Conservation (phyloP, 2,888 invertebrate species). For the Trissolcus brochymenae region DNA sequence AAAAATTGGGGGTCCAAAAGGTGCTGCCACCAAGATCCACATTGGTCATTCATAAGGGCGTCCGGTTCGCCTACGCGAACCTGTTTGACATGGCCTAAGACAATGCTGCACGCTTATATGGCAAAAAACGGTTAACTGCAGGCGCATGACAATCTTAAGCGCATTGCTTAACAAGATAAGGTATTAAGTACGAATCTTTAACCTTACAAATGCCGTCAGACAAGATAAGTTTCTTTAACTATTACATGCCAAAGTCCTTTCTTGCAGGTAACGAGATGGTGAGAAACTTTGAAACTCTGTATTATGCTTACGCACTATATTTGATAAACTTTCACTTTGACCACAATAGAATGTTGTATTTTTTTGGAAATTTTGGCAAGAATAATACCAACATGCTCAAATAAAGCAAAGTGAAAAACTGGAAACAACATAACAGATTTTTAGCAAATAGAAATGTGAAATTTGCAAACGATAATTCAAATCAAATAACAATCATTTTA, state of each 20-base stretch:
- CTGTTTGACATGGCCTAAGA: constrained; percentile 61
- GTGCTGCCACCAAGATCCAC: constrained; percentile 62
- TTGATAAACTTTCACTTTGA: constrained; percentile 46
- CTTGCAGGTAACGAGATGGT: constrained; percentile 52
- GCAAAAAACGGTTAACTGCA: constrained; percentile 61
- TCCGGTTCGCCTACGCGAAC: constrained; percentile 67
- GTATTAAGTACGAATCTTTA: constrained; percentile 70
- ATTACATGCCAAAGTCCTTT: constrained; percentile 53
- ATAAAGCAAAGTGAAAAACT: not conserved
- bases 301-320: constrained; percentile 32
- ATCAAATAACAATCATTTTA: too few relatives aligned
- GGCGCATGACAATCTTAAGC: constrained; percentile 70
- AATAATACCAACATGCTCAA: not conserved
- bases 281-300: constrained; percentile 51
- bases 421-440: too few relatives aligned
- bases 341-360: constrained; percentile 8
- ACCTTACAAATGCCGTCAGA: constrained; percentile 65
- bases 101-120: constrained; percentile 62
- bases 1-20: constrained; percentile 48
- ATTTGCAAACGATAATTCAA: too few relatives aligned
- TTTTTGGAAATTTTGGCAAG: constrained; percentile 27
- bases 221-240: constrained; percentile 66
- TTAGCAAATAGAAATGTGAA: too few relatives aligned
- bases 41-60: constrained; percentile 64
- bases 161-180: constrained; percentile 74